These are phyloP conservation scores for Micromesistius poutassou DNA, from an alignment of 2,797 vertebrate species.

Conservation along the genomic window DNA sequence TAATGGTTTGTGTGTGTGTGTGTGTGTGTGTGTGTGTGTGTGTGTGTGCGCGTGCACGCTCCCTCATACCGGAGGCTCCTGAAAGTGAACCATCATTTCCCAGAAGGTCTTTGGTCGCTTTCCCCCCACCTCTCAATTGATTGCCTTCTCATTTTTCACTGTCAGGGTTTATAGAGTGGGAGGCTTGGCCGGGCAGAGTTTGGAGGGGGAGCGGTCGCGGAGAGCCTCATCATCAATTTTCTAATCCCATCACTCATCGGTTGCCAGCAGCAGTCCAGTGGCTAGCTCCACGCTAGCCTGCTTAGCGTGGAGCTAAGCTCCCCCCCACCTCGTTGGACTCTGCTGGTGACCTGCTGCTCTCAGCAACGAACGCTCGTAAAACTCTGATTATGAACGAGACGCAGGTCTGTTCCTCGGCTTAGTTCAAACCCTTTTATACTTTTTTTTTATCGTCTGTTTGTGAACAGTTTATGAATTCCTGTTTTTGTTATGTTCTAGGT, in stretches of 20 bases:
- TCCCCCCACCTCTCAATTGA: constrained; percentile 28
- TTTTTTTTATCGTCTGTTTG: neutral
- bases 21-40: neutral
- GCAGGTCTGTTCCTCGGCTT: no score
- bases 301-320: neutral
- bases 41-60: constrained; percentile 1
- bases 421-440: neutral
- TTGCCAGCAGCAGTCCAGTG: constrained; percentile 8
- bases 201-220: constrained; percentile 9
- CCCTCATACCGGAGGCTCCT: constrained; percentile 6
- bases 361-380: neutral
- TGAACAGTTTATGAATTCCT: neutral
- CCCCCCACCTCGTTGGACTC: neutral
- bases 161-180: constrained; percentile 38
- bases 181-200: constrained; percentile 7
- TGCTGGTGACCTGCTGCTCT: neutral
- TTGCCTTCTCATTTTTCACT: constrained; percentile 45
- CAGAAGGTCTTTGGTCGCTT: constrained; percentile 17
- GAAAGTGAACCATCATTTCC: constrained; percentile 28
- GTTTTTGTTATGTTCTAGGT: neutral
- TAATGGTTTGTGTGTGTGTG: neutral
- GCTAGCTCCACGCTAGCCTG: neutral
- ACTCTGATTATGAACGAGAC: neutral
- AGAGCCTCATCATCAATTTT: constrained; percentile 26
- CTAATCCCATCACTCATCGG: constrained; percentile 28